Evolutionary conservation across 1,140 invertebrate genomes (phyloP).

Genomic region (Camponotus pennsylvanicus): DNA sequence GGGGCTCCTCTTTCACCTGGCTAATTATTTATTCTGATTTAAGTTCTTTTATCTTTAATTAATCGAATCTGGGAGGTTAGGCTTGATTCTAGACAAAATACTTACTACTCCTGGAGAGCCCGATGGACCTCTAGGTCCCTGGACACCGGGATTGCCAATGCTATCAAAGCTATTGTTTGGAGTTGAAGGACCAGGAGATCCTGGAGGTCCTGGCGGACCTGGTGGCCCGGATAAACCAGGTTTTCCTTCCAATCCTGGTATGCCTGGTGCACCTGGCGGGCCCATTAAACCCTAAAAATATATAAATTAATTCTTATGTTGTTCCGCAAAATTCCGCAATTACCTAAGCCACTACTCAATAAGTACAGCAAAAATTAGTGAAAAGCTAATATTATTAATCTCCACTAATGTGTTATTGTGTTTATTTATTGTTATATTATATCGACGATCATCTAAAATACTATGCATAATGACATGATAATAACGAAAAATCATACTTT

Average conservation of each 20-base stretch:
- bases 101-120: slow-evolving; percentile 84
- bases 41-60: not conserved
- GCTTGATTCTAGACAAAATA: slow-evolving; percentile 35
- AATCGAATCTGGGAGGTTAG: not conserved
- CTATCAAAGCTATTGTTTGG: slow-evolving; percentile 57
- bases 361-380: not conserved
- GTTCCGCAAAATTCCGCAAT: not conserved
- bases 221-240: slow-evolving; percentile 78
- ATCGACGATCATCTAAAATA: too few species aligned
- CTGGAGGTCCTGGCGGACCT: slow-evolving; percentile 84
- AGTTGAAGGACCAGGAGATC: not conserved
- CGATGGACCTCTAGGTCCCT: slow-evolving; percentile 82
- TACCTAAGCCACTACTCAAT: not conserved
- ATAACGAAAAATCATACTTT: too few species aligned
- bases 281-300: slow-evolving; percentile 72
- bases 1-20: slow-evolving; percentile 86
- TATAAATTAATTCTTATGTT: not conserved
- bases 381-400: too few species aligned
- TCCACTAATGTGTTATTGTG: too few species aligned
- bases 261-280: slow-evolving; percentile 87
- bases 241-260: slow-evolving; percentile 81
- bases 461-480: too few species aligned
- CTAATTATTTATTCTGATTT: slow-evolving; percentile 66
- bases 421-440: too few species aligned
- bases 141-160: slow-evolving; percentile 80